Evolutionary conservation across 1,140 invertebrate genomes (phyloP).

Genomic region (Drosophila nigromelanica): DNA sequence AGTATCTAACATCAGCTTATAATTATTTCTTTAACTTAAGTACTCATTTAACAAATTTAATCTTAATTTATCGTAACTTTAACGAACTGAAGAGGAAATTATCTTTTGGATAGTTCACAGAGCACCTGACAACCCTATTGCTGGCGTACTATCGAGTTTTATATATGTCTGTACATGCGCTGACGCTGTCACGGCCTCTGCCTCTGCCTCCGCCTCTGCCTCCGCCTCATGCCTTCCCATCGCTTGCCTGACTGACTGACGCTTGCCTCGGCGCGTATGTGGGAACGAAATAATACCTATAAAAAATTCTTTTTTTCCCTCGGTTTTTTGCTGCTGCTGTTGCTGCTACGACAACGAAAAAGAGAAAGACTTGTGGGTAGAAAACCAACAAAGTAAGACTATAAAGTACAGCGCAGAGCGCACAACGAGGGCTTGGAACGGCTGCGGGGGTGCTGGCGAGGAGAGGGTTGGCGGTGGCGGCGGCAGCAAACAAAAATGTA

Average conservation of each 20-base stretch:
- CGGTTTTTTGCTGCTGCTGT: constrained; percentile 54
- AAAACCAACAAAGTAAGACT: constrained; percentile 82
- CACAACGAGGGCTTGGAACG: constrained; percentile 28
- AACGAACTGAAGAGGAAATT: not conserved
- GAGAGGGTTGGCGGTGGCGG: constrained; percentile 11
- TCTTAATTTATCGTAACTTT: not conserved
- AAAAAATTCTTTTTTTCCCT: constrained; percentile 69
- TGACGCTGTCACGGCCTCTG: constrained; percentile 79
- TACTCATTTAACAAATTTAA: no score
- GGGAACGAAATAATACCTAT: constrained; percentile 81
- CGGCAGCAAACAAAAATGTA: constrained; percentile 67
- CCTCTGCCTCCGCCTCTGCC: constrained; percentile 43
- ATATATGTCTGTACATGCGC: constrained; percentile 70
- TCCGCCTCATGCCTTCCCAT: constrained; percentile 54
- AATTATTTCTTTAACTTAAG: no score
- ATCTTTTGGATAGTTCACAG: not conserved
- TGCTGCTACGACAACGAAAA: constrained; percentile 74
- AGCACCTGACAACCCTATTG: constrained; percentile 59
- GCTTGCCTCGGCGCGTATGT: constrained; percentile 77
- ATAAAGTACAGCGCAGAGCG: constrained; percentile 66
- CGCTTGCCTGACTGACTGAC: constrained; percentile 51
- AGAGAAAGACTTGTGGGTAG: constrained; percentile 82
- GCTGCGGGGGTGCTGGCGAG: constrained; percentile 27
- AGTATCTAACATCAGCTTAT: no score
- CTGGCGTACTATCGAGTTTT: constrained; percentile 76